Percentiles rank a stretch among this genome's conserved stretches.
Evolutionary conservation across 2,797 vertebrate species (phyloP).

Genomic region (Dermochelys coriacea): DNA sequence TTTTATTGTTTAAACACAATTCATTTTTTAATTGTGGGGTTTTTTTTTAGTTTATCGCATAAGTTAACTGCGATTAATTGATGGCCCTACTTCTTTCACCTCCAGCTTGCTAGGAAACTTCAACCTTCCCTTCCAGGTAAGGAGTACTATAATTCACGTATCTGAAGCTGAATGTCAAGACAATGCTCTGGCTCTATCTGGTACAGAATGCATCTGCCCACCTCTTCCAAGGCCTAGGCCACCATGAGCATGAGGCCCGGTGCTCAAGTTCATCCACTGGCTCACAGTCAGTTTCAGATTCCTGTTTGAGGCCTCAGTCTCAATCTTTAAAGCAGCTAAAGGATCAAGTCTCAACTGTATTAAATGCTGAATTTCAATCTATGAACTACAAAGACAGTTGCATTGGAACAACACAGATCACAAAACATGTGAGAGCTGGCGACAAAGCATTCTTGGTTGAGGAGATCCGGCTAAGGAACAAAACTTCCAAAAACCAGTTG

Average conservation of each 20-base stretch:
- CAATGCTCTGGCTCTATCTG: background rate
- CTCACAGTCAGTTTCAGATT: background rate
- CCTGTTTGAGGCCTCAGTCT: background rate
- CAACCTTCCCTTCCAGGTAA: too few species aligned
- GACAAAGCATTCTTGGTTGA: background rate
- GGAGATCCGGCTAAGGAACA: background rate
- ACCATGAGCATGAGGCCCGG: background rate
- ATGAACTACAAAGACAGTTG: background rate
- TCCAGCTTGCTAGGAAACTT: too few species aligned
- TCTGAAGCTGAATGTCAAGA: too few species aligned
- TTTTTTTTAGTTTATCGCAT: too few species aligned
- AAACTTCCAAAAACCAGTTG: background rate
- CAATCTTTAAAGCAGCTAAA: background rate
- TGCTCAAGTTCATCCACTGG: background rate
- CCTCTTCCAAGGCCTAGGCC: background rate
- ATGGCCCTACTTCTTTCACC: too few species aligned
- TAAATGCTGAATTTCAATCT: background rate
- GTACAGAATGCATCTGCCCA: background rate
- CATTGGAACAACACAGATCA: too few species aligned
- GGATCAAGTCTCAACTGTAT: too few species aligned
- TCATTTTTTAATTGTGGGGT: too few species aligned
- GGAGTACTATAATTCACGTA: background rate
- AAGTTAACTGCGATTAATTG: too few species aligned
- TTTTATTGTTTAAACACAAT: too few species aligned
- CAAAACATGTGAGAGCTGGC: too few species aligned